These are phyloP conservation scores for Oreocharis arfaki DNA, from an alignment of 2,113 vertebrate genomes.

Conservation along the genomic window DNA sequence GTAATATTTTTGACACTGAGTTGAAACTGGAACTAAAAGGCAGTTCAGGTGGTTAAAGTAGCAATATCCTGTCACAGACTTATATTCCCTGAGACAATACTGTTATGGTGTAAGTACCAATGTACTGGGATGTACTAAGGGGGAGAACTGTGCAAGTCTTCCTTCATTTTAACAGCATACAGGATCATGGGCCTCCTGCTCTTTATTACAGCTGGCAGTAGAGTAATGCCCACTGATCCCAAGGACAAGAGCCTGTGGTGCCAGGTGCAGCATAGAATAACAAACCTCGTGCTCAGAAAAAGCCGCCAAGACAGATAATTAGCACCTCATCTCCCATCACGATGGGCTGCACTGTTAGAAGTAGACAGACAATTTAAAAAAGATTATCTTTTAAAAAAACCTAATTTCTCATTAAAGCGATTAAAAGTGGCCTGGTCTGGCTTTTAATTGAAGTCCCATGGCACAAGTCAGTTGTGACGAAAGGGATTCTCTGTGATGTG, in stretches of 20 bases:
- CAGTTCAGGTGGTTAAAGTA: conserved; percentile 47
- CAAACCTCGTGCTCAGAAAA: neutral
- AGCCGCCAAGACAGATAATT: conserved; percentile 3
- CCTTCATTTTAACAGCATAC: conserved; percentile 44
- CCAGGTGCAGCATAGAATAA: neutral
- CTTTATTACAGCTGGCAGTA: neutral
- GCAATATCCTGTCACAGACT: conserved; percentile 46
- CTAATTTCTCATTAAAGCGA: conserved; percentile 11
- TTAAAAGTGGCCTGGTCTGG: conserved; percentile 29
- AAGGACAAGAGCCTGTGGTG: neutral
- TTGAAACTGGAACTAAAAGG: conserved; percentile 54
- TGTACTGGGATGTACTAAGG: neutral
- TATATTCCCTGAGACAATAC: conserved; percentile 43
- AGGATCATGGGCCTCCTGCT: neutral
- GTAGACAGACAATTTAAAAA: neutral
- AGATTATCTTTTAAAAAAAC: neutral
- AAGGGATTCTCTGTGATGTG: conserved; percentile 46
- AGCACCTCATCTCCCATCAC: neutral
- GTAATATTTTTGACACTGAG: conserved; percentile 47
- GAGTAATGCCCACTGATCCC: neutral
- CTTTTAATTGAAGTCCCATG: conserved; percentile 50
- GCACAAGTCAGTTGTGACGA: conserved; percentile 38
- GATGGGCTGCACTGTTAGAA: neutral
- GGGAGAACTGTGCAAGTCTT: neutral
- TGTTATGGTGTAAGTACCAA: conserved; percentile 37